Evolutionary conservation across 2,113 vertebrate genomes (phyloP), one percentile per base, ranked within the genome.

Genomic region (Petaurus breviceps): DNA sequence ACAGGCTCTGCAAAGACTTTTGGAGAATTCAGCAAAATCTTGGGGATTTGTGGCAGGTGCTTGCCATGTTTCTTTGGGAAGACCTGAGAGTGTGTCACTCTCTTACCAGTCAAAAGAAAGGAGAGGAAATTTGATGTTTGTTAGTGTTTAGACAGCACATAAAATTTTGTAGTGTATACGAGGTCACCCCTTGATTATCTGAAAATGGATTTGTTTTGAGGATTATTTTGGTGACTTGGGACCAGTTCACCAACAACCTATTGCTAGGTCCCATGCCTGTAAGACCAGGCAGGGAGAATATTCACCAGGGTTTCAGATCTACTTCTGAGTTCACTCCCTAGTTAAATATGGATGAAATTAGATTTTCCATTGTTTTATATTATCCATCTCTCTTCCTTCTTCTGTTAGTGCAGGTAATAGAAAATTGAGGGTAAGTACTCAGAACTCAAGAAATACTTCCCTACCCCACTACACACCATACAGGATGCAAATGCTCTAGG

Each of bases 401-500:
- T 22, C 31, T 7, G n/a, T 25, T 5, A 1, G 51, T 0, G 0
- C 0, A 0, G 12, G 5, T 90, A 92, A 23, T 84, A 84, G 68
- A 84, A 5, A 84, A 43, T 43, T 84, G 16, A 84, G 68, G 7
- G 19, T 16, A 43, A 84, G 19, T 23, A 23, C 68, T 84, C 68
- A 84, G 68, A 84, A 84, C 37, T 43, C 68, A 43, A 43, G 68
- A n/a, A 77, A n/a, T 77, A 19, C 16, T 0, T n/a, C 37, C 37
- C 37, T 43, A 6, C 6, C 5, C n/a, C 5, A 16, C 37, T 8
- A 43, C 19, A 84, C 37, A 22, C 16, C 12, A 84, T 43, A 1
- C n/a, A 84, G 28, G 26, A 31, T 12, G 11, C 26, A 61, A 11
- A 31, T 68, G 37, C 31, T 68, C 31, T 68, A 11, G 31, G 31